Base-by-base conservation (phyloP, 2,888 invertebrate species). In the Sipha maydis region DNA sequence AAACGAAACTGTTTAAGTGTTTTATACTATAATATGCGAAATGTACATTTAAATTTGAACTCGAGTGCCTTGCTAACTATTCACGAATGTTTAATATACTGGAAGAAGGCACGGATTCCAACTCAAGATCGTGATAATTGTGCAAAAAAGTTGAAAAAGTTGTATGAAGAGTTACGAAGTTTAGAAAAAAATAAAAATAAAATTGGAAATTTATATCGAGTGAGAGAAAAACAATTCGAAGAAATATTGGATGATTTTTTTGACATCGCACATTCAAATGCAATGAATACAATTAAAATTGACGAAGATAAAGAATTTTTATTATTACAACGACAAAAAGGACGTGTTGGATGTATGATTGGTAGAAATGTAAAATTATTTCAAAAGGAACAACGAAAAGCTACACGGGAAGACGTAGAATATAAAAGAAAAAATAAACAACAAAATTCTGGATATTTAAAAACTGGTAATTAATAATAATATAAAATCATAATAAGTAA, bases 11-110 rank as follows among this genome's bases (percentile, higher is more conserved):
- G n/a, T n/a, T n/a, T n/a, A n/a, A n/a, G n/a, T n/a, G n/a, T n/a
- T n/a, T n/a, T n/a, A n/a, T n/a, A n/a, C n/a, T n/a, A n/a, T n/a
- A n/a, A n/a, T 83, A 75, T 75, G 56, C 25, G 75, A 31, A 56
- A 76, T 75, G 38, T 84, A 76, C 25, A 84, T 84, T 84, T 84
- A 75, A 76, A 61, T 84, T 84, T 84, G 7, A 75, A 84, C 19
- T 41, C 54, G 11, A 76, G 75, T 76, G 56, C n/a, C 31, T 76
- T 61, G 8, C 38, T 84, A 76, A 61, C 38, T 38, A 76, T 75
- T 61, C 75, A 76, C 28, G 61, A 84, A 84, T 84, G 61, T 61
- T 76, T 76, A 61, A 84, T 41, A 76, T 76, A 61, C 28, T 76
- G 84, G 84, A 76, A 84, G 19, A 84, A 84, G 38, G 75, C 76